Evolutionary conservation across 2,797 vertebrate genomes (phyloP).

Genomic region (Echeneis naucrates): DNA sequence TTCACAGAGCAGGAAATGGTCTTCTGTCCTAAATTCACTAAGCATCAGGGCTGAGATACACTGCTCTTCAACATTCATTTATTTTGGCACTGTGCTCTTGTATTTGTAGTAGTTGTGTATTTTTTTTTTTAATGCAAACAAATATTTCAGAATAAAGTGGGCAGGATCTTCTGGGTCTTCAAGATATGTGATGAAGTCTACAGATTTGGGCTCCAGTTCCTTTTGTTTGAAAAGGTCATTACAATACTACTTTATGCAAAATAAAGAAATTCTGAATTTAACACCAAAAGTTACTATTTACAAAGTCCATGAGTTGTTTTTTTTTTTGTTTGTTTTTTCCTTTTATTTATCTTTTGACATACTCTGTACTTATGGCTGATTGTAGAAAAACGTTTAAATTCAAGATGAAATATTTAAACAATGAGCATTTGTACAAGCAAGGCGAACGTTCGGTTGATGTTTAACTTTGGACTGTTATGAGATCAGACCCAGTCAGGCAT

Average conservation of each 20-base stretch:
- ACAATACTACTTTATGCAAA: slow-evolving; percentile 62
- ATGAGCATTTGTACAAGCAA: slow-evolving; percentile 75
- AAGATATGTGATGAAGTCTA: slow-evolving; percentile 73
- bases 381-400: slow-evolving; percentile 75
- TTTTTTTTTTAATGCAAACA: slow-evolving; percentile 33
- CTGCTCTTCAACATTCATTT: slow-evolving; percentile 8
- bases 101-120: background rate
- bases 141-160: slow-evolving; percentile 41
- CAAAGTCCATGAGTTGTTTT: slow-evolving; percentile 67
- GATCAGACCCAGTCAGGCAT: slow-evolving; percentile 64
- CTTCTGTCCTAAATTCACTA: background rate
- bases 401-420: slow-evolving; percentile 65
- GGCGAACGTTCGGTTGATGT: slow-evolving; percentile 66
- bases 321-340: slow-evolving; percentile 22
- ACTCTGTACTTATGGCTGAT: slow-evolving; percentile 87
- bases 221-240: slow-evolving; percentile 76
- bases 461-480: slow-evolving; percentile 60
- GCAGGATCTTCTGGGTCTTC: slow-evolving; percentile 49
- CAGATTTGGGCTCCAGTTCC: slow-evolving; percentile 85
- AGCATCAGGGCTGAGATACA: slow-evolving; percentile 17
- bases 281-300: slow-evolving; percentile 76
- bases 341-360: slow-evolving; percentile 81
- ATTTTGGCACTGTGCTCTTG: slow-evolving; percentile 37
- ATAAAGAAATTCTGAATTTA: slow-evolving; percentile 48
- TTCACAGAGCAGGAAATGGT: background rate